Conservation (phyloP, 2,888 invertebrate genomes). For the Ommatoiulus sabulosus region DNA sequence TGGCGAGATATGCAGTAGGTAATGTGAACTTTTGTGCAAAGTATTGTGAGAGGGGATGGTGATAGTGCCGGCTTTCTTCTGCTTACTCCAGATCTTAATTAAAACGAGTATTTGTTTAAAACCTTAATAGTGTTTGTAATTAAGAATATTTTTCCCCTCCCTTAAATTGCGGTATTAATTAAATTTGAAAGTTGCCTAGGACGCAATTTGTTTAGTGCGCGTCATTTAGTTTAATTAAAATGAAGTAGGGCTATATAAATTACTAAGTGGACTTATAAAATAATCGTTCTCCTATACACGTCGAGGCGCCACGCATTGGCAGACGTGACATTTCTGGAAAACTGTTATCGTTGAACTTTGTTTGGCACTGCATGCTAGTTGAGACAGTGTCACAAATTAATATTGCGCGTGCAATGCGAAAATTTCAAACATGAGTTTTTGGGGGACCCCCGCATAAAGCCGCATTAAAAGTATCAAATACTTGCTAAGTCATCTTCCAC, state of each 20-base stretch:
- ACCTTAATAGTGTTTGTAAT: neutral
- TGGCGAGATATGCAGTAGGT: too few relatives aligned
- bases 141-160: neutral
- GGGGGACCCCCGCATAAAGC: too few relatives aligned
- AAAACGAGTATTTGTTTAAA: conserved; percentile 18
- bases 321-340: neutral
- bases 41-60: neutral
- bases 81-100: neutral
- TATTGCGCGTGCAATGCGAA: too few relatives aligned
- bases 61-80: neutral
- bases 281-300: neutral
- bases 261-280: neutral
- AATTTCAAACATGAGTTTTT: too few relatives aligned
- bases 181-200: neutral
- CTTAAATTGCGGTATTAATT: neutral
- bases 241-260: neutral
- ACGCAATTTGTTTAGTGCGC: neutral
- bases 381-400: too few relatives aligned
- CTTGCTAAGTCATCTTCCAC: too few relatives aligned
- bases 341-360: neutral
- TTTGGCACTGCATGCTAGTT: too few relatives aligned
- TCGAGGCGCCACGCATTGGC: neutral
- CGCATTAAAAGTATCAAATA: too few relatives aligned
- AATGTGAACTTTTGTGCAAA: neutral
- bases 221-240: conserved; percentile 4